These are phyloP conservation scores for Meriones psammophilus DNA, from an alignment of 2,797 vertebrate genomes.

Conservation along the genomic window DNA sequence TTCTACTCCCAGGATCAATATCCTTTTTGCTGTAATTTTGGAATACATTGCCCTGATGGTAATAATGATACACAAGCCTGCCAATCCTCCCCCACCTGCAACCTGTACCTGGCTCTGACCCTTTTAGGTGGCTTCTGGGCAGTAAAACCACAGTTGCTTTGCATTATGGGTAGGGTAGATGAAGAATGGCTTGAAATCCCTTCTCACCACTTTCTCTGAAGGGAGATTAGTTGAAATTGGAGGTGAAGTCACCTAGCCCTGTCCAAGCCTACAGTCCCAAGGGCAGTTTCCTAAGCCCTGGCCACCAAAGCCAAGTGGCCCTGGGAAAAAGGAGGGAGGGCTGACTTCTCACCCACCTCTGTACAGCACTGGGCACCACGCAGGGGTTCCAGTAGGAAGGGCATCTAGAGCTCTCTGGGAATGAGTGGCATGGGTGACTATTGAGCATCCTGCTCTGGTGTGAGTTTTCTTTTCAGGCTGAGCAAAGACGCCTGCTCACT, in stretches of 20 bases:
- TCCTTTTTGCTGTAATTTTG: background rate
- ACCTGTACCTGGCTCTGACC: conserved; percentile 11
- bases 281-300: background rate
- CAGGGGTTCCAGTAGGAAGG: background rate
- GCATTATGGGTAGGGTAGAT: background rate
- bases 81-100: background rate
- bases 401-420: background rate
- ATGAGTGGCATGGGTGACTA: background rate
- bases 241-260: background rate
- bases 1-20: background rate
- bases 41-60: background rate
- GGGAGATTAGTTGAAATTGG: conserved; percentile 19
- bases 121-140: background rate
- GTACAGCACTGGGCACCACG: background rate
- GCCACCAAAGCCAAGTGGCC: no score
- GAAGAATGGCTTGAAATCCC: conserved; percentile 35
- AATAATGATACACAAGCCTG: background rate
- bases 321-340: background rate
- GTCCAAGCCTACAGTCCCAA: background rate
- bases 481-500: background rate
- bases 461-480: background rate
- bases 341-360: background rate
- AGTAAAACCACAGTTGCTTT: background rate
- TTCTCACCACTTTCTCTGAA: conserved; percentile 1
- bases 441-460: background rate